A percentile compares a stretch with the other conserved stretches of the same genome.
Conservation (phyloP, 92 coral and sea anemone genomes). For the Meandrina meandrites region DNA sequence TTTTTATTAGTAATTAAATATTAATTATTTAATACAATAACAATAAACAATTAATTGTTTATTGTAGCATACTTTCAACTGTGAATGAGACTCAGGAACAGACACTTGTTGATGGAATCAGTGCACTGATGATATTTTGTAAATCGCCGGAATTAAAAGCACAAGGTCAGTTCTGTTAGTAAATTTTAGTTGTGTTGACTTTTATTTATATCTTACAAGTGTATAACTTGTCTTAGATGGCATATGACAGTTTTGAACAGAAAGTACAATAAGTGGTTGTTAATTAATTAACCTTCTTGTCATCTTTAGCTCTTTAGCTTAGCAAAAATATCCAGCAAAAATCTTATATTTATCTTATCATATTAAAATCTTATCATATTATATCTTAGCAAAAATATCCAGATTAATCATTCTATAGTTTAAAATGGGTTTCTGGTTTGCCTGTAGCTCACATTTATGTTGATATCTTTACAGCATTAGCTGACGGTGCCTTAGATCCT, state of each 20-base stretch:
- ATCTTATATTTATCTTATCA: too few relatives aligned
- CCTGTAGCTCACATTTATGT: background rate
- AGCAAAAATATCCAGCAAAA: too few relatives aligned
- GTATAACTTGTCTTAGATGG: too few relatives aligned
- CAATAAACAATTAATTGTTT: background rate
- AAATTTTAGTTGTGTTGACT: too few relatives aligned
- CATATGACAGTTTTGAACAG: background rate
- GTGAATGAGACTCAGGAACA: conserved; percentile 82
- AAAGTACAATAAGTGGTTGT: background rate
- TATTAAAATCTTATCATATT: too few relatives aligned
- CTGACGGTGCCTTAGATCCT: conserved; percentile 97
- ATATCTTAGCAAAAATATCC: too few relatives aligned
- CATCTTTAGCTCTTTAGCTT: too few relatives aligned
- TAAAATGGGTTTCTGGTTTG: background rate
- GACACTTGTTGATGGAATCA: conserved; percentile 84
- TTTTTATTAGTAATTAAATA: too few relatives aligned
- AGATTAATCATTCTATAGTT: background rate
- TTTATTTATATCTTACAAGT: background rate
- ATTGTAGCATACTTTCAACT: conserved; percentile 83
- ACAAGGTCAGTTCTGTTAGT: conserved; percentile 65
- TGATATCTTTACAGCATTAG: conserved; percentile 62
- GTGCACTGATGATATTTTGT: conserved; percentile 95
- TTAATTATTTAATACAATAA: too few relatives aligned
- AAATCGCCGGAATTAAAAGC: conserved; percentile 92
- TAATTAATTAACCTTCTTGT: too few relatives aligned